Evolutionary conservation across 2,888 invertebrate species (phyloP).

Genomic region (Stenolophus ochropezus): DNA sequence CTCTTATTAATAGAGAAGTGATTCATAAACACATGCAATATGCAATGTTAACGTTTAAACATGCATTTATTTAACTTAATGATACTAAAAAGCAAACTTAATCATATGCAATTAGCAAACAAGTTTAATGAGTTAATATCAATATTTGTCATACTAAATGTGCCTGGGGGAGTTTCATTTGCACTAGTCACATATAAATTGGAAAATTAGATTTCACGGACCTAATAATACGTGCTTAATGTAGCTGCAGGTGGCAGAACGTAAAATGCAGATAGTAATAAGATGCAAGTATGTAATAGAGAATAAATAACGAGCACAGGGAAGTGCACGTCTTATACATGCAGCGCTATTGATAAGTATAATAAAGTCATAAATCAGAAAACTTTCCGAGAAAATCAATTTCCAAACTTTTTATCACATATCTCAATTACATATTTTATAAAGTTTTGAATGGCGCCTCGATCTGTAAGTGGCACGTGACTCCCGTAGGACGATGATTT

Average conservation of each 20-base stretch:
- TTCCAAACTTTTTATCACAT: conserved; percentile 49
- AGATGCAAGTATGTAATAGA: not conserved
- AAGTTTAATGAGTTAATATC: no score
- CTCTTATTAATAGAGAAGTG: no score
- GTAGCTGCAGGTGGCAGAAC: not conserved
- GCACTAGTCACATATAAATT: not conserved
- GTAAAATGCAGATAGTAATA: not conserved
- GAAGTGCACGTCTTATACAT: conserved; percentile 20
- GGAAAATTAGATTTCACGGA: not conserved
- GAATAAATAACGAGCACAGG: not conserved
- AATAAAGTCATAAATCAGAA: conserved; percentile 52
- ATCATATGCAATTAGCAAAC: no score
- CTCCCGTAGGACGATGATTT: conserved; percentile 22
- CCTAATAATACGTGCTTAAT: not conserved
- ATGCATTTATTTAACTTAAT: no score
- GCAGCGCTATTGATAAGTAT: conserved; percentile 43
- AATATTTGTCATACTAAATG: no score
- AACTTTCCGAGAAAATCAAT: conserved; percentile 52
- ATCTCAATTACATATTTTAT: conserved; percentile 58
- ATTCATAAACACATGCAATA: no score
- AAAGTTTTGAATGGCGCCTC: conserved; percentile 46
- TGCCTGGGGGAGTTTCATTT: not conserved
- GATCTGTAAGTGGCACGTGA: conserved; percentile 34
- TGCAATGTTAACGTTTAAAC: no score
- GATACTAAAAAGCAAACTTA: not conserved